Base-by-base conservation (phyloP, 2,888 invertebrate genomes). In the Trissolcus japonicus region DNA sequence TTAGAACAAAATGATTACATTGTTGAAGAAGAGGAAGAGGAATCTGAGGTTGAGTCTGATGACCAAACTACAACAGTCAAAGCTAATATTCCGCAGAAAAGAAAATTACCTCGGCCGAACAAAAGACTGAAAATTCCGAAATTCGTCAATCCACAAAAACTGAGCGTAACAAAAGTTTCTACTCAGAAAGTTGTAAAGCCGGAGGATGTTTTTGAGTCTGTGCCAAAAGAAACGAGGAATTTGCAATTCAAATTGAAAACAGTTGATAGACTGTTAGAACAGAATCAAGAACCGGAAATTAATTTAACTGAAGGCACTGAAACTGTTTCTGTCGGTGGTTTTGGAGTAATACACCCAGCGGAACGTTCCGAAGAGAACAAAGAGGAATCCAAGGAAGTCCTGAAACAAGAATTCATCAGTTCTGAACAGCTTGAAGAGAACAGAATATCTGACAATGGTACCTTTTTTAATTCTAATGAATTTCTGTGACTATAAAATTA, bases 11-110 rank as follows among this genome's bases (percentile, higher is more conserved):
- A 35, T 40, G 59, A 46, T 35, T 54, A 68, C 7, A 61, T 68
- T 13, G 7, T 19, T 7, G 79, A 80, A 50, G 76, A 76, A 19
- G 46, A 75, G 1, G 80, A 81, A 41, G 91, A 91, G 60, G 93
- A 93, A 86, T 93, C 93, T 7, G 94, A 94, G 87, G 86, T 93
- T 54, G 93, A 93, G 86, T 93, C 92, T 82, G 93, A 93, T 66
- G 86, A 85, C n/a, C 92, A 92, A 14, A 19, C 4, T 19, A 85
- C 83, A 79, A 82, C 72, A 81, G 83, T 87, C 79, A 83, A 84
- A 4, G 80, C 85, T 53, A 88, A 90, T 63, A 88, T 91, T 46
- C 91, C 92, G 48, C 79, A 86, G 29, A 92, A 91, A 85, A 87
- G 91, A 74, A 88, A 82, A 80, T 76, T 84, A 40, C 83, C 87